These are phyloP conservation scores for Oryzias curvinotus DNA, from an alignment of 2,113 vertebrate genomes.

Conservation along the genomic window DNA sequence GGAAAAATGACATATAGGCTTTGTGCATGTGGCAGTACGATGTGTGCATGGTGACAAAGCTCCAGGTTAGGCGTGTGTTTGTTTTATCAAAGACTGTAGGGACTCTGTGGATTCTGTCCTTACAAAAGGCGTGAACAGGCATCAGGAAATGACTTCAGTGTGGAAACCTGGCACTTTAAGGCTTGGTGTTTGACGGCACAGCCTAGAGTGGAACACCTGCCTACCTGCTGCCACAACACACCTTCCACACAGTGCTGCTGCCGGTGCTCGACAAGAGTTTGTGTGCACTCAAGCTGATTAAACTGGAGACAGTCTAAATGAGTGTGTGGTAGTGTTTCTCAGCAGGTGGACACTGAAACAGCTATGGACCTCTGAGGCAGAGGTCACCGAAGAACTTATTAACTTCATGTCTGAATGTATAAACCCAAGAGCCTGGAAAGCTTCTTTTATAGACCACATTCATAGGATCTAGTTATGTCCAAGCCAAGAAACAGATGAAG, in stretches of 20 bases:
- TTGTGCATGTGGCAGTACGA: background rate
- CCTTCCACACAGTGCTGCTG: conserved; percentile 22
- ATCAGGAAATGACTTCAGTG: conserved; percentile 37
- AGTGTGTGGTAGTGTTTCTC: conserved; percentile 17
- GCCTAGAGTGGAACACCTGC: conserved; percentile 61
- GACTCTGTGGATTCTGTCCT: conserved; percentile 46
- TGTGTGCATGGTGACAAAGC: conserved; percentile 7
- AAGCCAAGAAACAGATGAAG: conserved; percentile 11
- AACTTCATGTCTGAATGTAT: conserved; percentile 39
- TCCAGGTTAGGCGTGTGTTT: conserved; percentile 24
- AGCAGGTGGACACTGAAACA: conserved; percentile 14
- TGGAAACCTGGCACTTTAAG: conserved; percentile 48
- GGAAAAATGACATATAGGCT: background rate
- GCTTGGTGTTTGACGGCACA: conserved; percentile 35
- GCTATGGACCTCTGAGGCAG: conserved; percentile 30
- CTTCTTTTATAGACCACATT: conserved; percentile 6
- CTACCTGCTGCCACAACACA: conserved; percentile 42
- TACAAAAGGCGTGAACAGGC: conserved; percentile 56
- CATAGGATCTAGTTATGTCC: conserved; percentile 12
- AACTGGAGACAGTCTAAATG: conserved; percentile 25
- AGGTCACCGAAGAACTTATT: conserved; percentile 52
- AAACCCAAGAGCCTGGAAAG: conserved; percentile 14
- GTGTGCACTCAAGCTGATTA: background rate
- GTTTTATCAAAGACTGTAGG: conserved; percentile 46
- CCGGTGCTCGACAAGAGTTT: conserved; percentile 35